A percentile compares a stretch with the other conserved stretches of the same genome.
phyloP scores from a whole-genome alignment of 2,797 vertebrate species.

The Microctenopoma stevenorrisi region DNA sequence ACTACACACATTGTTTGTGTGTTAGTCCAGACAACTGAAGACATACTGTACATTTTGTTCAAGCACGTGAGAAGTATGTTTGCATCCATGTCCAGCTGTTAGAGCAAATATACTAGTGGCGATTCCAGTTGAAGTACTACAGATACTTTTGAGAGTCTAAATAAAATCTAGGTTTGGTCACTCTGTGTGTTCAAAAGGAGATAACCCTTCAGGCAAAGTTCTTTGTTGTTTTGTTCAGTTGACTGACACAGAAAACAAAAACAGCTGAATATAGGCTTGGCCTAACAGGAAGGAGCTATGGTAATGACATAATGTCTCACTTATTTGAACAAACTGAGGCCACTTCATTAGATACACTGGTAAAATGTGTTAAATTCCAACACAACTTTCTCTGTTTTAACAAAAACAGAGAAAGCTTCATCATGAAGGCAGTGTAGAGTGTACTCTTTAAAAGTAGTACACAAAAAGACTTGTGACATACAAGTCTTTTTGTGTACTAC shows the following conservation, averaged over 20 bases:
- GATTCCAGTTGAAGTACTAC: neutral
- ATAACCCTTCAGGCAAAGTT: conserved; percentile 26
- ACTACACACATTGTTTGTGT: conserved; percentile 39
- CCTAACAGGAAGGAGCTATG: conserved; percentile 11
- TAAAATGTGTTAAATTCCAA: neutral
- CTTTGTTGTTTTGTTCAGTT: conserved; percentile 17
- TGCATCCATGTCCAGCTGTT: neutral
- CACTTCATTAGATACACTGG: neutral
- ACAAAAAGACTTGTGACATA: no score
- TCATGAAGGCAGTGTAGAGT: no score
- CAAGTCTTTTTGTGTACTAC: no score
- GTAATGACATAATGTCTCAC: conserved; percentile 2
- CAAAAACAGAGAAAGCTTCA: neutral
- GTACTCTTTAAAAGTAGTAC: no score
- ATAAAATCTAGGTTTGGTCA: neutral
- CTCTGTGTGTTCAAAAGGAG: neutral
- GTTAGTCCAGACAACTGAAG: conserved; percentile 17
- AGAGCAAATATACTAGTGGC: neutral
- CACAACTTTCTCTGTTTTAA: neutral
- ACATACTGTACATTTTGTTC: conserved; percentile 14
- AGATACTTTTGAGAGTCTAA: neutral
- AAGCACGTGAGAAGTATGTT: neutral
- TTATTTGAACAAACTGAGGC: neutral
- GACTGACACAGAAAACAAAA: conserved; percentile 25
- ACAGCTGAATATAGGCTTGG: conserved; percentile 7